Evolutionary conservation across 2,888 invertebrate species (phyloP), one percentile per base, ranked within the genome.

Genomic region (Nomada ruficornis): DNA sequence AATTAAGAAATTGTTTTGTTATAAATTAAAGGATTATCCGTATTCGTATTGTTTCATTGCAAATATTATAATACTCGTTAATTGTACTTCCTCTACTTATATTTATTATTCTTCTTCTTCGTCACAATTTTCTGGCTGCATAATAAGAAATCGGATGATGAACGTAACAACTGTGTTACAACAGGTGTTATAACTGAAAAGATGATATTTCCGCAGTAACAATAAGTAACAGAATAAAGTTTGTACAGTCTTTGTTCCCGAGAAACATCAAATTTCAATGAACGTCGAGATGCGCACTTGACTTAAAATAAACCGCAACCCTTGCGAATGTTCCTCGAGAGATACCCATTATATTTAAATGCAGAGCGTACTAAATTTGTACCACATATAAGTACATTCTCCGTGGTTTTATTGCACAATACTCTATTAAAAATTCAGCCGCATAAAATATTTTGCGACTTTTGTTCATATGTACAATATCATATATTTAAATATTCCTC

Each of bases 231-330:
- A 47, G 47, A 70, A 36, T 20, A 70, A 70, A 44, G 15, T 69
- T 47, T 50, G 50, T 15, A 15, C 2, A n/a, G 59, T 5, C 60
- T 60, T 70, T 70, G 70, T 70, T 70, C 50, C 18, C 47, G 59
- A 50, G 59, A 60, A 60, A 70, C 59, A 60, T 70, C 47, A 47
- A 60, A 50, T 7, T 36, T 70, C 47, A 70, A 60, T 70, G 60
- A 47, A 47, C 70, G 60, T 59, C 18, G 70, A 70, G 47, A 70
- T 70, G 60, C 47, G 36, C 70, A 60, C 70, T 60, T 70, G 70
- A 70, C 70, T 70, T 60, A 70, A 59, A 70, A 70, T 70, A 60
- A 70, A 26, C 29, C 63, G 44, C 63, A 36, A 26, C 36, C 42
- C n/a, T 72, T 72, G 54, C 54, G 54, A 63, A 64, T 42, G 63